Evolutionary conservation across 2,797 vertebrate species (phyloP), one percentile per base, ranked within the genome.

Genomic region (Hemitrygon akajei): DNA sequence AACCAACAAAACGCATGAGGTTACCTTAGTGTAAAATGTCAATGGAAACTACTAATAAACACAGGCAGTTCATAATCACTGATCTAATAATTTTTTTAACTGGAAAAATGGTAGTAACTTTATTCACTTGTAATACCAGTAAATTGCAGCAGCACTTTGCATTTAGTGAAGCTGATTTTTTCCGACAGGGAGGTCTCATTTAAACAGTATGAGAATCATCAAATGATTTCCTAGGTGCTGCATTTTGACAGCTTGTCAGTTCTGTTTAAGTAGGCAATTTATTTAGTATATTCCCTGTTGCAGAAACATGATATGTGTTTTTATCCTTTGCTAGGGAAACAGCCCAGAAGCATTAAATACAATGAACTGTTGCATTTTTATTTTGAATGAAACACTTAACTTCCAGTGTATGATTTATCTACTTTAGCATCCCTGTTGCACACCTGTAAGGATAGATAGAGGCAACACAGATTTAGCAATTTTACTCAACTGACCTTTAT

Each of bases 231-330:
- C 75, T 91, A 93, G 93, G 91, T 95, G 14, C 84, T 94, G 66
- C 94, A 93, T 94, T 95, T 93, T 95, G 94, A 94, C 94, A 93
- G 93, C 79, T 89, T 91, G 89, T 94, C 94, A 94, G 91, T 93
- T 75, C 89, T 94, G 86, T 94, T 92, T 93, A 93, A 79, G 82
- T 94, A 92, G 75, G 77, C 60, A 93, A 91, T 94, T 94, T 71
- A 30, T 94, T 95, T 94, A 93, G 94, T 94, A 9, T 94, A 82
- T 93, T 94, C 95, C n/a, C n/a, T 56, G 94, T 86, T 94, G 94
- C 94, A 94, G 87, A 93, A 94, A 94, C 93, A 71, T 94, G 87
- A 94, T 58, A 9, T 84, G 93, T 34, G 56, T 47, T 94, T 82
- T 91, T 89, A 89, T 87, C 87, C 63, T 76, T 75, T 60, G 84